Evolutionary conservation across 2,797 vertebrate species (phyloP), one percentile per base, ranked within the genome.

Genomic region (Microctenopoma steveboyesi): DNA sequence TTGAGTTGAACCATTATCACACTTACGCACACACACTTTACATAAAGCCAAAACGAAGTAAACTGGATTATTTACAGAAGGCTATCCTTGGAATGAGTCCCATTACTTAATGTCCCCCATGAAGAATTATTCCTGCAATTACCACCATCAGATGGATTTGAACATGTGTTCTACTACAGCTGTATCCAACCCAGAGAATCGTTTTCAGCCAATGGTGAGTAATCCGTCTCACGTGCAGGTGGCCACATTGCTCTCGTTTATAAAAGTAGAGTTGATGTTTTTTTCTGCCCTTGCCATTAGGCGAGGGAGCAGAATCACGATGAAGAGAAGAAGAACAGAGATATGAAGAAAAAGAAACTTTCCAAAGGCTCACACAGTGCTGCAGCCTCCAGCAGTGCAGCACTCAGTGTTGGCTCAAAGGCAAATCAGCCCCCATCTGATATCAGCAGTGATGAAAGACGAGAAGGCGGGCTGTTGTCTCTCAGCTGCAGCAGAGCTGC

Each of bases 401-500:
- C 55, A 56, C 72, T 58, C 15, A 27, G 30, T 72, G 45, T 49
- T 33, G 52, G 48, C 33, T 56, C 8, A 33, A 28, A 74, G 80
- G 62, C 53, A 74, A 39, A 61, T 65, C 55, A 10, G 33, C 56
- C 66, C 40, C 58, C 42, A 48, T 60, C 74, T 56, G 4, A 27
- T 74, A 70, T 25, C 66, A 74, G 65, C 57, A 59, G 60, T 27
- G 74, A 65, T 49, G 30, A 71, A 48, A 61, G 50, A 30, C 13
- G 9, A 27, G 35, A 51, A 53, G 43, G 18, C 18, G 0, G 47
- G 51, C 52, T 5, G n/a, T 4, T 5, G 10, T 39, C 30, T 47
- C 64, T 93, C 95, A 97, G 22, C 95, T 96, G 91, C 97, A 98
- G 83, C 96, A 98, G 50, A 97, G 96, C 89, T 97, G 97, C 80